A percentile compares a stretch with the other conserved stretches of the same genome.
Conservation (phyloP, 2,797 vertebrate species). For the Falco cherrug region DNA sequence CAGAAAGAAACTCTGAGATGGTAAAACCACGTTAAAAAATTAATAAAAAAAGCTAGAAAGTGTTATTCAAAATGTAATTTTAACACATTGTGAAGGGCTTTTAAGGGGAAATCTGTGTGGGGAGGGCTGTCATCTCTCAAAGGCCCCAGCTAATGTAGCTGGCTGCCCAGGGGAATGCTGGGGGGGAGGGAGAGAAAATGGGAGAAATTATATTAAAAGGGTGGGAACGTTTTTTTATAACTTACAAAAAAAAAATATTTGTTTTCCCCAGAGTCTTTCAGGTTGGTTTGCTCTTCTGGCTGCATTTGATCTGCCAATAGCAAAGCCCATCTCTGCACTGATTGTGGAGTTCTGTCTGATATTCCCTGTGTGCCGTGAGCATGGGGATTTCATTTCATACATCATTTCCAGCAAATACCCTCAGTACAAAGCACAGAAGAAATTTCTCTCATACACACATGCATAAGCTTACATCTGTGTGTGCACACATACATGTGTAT, state of each 20-base stretch:
- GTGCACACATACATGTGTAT: background rate
- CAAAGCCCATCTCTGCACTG: slow-evolving; percentile 46
- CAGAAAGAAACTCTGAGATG: background rate
- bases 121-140: slow-evolving; percentile 48
- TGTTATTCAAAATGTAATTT: slow-evolving; percentile 63
- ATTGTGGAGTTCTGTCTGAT: slow-evolving; percentile 5
- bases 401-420: slow-evolving; percentile 23
- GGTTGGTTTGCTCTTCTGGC: slow-evolving; percentile 57
- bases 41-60: slow-evolving; percentile 61
- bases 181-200: slow-evolving; percentile 26
- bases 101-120: slow-evolving; percentile 36
- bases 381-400: slow-evolving; percentile 55
- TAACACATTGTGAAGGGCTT: slow-evolving; percentile 64
- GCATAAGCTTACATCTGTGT: background rate
- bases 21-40: slow-evolving; percentile 58
- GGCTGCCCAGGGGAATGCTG: slow-evolving; percentile 42
- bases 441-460: background rate
- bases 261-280: slow-evolving; percentile 62
- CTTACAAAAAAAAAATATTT: slow-evolving; percentile 56
- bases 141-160: slow-evolving; percentile 46
- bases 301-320: slow-evolving; percentile 4
- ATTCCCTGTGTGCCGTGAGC: background rate
- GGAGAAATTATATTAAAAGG: slow-evolving; percentile 62
- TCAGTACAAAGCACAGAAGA: slow-evolving; percentile 20
- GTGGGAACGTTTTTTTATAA: slow-evolving; percentile 48